Percentiles rank a stretch among this genome's conserved stretches.
Conservation (phyloP, 2,888 invertebrate species). For the Papilio protenor region DNA sequence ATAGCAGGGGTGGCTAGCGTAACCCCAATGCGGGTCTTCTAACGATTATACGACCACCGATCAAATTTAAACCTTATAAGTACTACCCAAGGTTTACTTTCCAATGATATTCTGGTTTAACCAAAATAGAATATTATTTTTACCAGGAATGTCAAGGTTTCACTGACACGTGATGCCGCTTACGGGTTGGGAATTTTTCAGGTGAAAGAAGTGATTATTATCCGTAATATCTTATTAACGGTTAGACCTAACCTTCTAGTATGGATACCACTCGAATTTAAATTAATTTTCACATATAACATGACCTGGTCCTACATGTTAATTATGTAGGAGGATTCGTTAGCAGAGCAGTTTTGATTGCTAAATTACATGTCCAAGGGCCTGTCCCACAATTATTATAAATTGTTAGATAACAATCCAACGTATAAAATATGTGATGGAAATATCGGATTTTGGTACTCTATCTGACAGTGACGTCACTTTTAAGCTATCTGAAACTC, state of each 20-base stretch:
- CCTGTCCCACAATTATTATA: no score
- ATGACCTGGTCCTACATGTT: no score
- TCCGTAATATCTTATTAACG: background rate
- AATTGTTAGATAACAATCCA: no score
- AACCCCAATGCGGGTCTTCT: conserved; percentile 77
- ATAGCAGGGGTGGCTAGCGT: conserved; percentile 75
- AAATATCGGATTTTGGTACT: no score
- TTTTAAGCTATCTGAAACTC: no score
- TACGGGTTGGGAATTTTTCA: conserved; percentile 62
- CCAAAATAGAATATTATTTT: conserved; percentile 82
- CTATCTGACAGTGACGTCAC: no score
- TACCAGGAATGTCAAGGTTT: conserved; percentile 83
- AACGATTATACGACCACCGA: conserved; percentile 46
- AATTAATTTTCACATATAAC: background rate
- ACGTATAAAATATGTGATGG: no score
- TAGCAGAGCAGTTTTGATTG: no score
- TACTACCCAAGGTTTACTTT: conserved; percentile 59
- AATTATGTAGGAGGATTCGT: no score
- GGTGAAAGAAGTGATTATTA: conserved; percentile 55
- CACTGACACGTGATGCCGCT: conserved; percentile 76
- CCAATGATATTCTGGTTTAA: conserved; percentile 53
- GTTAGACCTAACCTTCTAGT: background rate
- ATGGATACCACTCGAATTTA: background rate
- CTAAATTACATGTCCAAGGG: no score
- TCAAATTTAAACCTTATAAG: conserved; percentile 58